Evolutionary conservation across 2,797 vertebrate species (phyloP), one percentile per base, ranked within the genome.

Genomic region (Chrysocyon brachyurus): DNA sequence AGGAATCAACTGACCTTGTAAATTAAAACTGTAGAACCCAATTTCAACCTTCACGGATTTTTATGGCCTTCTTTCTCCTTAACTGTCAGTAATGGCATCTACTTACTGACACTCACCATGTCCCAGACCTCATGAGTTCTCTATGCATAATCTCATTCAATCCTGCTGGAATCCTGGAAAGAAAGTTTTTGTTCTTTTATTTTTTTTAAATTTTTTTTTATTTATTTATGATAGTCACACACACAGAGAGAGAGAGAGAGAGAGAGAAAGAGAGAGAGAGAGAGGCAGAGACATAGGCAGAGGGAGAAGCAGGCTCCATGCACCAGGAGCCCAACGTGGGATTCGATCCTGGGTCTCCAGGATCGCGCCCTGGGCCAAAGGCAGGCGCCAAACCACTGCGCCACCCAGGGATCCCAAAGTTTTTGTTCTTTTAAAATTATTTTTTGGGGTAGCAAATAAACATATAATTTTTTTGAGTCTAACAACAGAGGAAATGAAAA

Each of bases 401-500:
- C 33, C 33, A 33, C 33, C 33, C 33, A 33, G 33, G 33, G 33
- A 33, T 33, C 33, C 33, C 33, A 33, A 33, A 12, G 46, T 8
- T 56, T 86, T 81, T 84, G 40, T 33, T 73, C 33, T 66, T 79
- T 79, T 81, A 24, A 33, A 88, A 31, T 72, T 68, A 52, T 70
- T 82, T 64, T 75, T 52, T 14, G 54, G 46, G 86, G 61, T 72
- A 28, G 36, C 3, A 92, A 94, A 57, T 73, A 75, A 75, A 85
- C 31, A 33, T 0, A 19, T 17, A 72, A 49, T 59, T 73, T 73
- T 84, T 87, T 73, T 22, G 46, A 90, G 1, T 81, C 28, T 92
- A 93, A 82, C 54, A 89, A 70, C 0, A 89, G 19, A 94, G 68
- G 7, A 89, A 96, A 87, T 84, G 57, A 86, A 72, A 70, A 73